These are phyloP conservation scores for Ophioderma brevispina DNA, from an alignment of 35 echinoderm and acorn worm genomes.

Conservation along the genomic window DNA sequence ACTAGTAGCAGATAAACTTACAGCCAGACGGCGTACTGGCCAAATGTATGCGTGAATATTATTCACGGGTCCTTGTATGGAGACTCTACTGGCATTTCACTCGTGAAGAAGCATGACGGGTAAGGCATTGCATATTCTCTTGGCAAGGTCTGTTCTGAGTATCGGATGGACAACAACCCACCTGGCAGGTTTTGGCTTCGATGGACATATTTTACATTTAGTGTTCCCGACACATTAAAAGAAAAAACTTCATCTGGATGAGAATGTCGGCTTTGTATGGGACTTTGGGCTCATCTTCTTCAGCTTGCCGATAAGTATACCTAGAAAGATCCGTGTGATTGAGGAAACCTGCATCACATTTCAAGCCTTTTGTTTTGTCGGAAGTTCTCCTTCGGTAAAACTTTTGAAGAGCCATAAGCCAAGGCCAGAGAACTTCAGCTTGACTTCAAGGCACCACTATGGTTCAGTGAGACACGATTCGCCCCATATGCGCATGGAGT, in stretches of 20 bases:
- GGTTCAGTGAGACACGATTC: constrained; percentile 22
- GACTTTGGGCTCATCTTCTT: neutral
- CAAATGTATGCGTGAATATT: neutral
- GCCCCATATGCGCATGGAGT: neutral
- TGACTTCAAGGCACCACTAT: neutral
- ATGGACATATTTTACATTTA: constrained; percentile 1
- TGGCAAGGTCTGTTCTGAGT: neutral
- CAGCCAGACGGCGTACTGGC: neutral
- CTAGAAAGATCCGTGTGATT: neutral
- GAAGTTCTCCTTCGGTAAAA: constrained; percentile 12
- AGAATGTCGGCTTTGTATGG: constrained; percentile 1
- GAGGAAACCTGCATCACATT: constrained; percentile 6
- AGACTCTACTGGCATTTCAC: neutral
- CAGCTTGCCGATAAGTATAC: constrained; percentile 14
- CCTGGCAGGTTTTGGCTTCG: neutral
- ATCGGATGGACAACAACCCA: neutral
- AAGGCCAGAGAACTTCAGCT: neutral
- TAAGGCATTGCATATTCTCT: neutral
- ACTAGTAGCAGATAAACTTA: constrained; percentile 13
- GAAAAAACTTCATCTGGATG: constrained; percentile 10
- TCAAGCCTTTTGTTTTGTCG: neutral
- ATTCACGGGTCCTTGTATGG: neutral
- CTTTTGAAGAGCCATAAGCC: neutral
- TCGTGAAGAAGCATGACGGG: neutral
- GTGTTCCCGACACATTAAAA: neutral